Percentiles rank a stretch among this genome's conserved stretches.
These are phyloP conservation scores for Paralichthys olivaceus DNA, from an alignment of 2,113 vertebrate genomes.

Conservation along the genomic window DNA sequence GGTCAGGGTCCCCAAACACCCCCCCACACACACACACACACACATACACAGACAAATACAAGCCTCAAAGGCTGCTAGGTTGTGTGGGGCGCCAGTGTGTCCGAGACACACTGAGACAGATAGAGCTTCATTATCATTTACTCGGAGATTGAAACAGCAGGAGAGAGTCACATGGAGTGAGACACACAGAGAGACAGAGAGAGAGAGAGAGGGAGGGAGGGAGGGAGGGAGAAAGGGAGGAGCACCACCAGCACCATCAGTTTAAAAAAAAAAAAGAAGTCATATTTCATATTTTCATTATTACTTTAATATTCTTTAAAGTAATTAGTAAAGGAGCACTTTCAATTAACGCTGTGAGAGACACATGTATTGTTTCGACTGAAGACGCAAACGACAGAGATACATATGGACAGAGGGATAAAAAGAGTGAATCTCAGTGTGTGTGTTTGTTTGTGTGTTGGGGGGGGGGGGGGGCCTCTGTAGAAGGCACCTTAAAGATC, in stretches of 20 bases:
- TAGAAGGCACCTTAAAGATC: slow-evolving; percentile 35
- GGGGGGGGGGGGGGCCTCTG: not conserved
- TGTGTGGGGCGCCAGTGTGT: slow-evolving; percentile 73
- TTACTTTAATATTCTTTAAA: slow-evolving; percentile 5
- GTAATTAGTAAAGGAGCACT: not conserved
- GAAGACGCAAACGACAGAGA: not conserved
- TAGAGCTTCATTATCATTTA: slow-evolving; percentile 80
- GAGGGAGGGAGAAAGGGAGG: not conserved
- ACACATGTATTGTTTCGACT: no score
- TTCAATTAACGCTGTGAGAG: no score
- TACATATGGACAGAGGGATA: not conserved
- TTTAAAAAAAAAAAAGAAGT: slow-evolving; percentile 35
- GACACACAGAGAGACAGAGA: slow-evolving; percentile 27
- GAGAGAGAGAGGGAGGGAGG: slow-evolving; percentile 1
- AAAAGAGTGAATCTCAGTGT: not conserved
- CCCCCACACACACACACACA: not conserved
- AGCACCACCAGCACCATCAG: not conserved
- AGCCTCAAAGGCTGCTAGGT: slow-evolving; percentile 74
- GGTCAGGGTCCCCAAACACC: slow-evolving; percentile 56
- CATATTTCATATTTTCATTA: slow-evolving; percentile 46
- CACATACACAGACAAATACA: slow-evolving; percentile 37
- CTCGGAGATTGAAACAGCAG: slow-evolving; percentile 75
- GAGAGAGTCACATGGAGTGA: slow-evolving; percentile 54
- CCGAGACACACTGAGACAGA: slow-evolving; percentile 73
- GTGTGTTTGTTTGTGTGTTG: not conserved